A percentile compares a stretch with the other conserved stretches of the same genome.
Conservation (phyloP, 2,113 vertebrate genomes). For the Pteruthius melanotis region DNA sequence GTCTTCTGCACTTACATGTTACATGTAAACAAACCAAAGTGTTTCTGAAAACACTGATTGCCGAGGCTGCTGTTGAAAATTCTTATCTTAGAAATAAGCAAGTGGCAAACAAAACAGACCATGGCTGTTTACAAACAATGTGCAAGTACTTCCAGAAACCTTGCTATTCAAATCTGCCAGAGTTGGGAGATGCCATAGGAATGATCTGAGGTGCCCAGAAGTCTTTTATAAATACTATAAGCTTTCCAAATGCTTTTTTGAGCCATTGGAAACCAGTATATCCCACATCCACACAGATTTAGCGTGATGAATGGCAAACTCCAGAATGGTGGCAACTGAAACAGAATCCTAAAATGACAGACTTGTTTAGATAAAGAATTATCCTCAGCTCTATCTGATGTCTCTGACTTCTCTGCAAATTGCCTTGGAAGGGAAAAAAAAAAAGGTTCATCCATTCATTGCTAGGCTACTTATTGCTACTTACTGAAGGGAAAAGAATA, state of each 20-base stretch:
- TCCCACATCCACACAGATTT: neutral
- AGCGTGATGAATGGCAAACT: neutral
- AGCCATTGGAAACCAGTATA: neutral
- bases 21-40: conserved; percentile 8
- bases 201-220: neutral
- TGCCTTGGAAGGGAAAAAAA: neutral
- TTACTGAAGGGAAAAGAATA: neutral
- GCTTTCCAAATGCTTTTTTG: neutral
- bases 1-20: neutral
- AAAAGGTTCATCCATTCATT: neutral
- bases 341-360: conserved; percentile 18
- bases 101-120: neutral
- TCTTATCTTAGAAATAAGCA: neutral
- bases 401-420: conserved; percentile 17
- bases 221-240: neutral
- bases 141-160: neutral
- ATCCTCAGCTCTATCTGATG: conserved; percentile 1
- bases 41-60: conserved; percentile 40
- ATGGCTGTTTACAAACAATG: neutral
- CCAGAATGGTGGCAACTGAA: conserved; percentile 34
- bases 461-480: neutral
- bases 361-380: conserved; percentile 22
- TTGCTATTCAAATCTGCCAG: neutral
- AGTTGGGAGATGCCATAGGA: neutral
- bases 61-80: neutral